Conservation (phyloP, 2,888 invertebrate species). For the Apamea epomidion region DNA sequence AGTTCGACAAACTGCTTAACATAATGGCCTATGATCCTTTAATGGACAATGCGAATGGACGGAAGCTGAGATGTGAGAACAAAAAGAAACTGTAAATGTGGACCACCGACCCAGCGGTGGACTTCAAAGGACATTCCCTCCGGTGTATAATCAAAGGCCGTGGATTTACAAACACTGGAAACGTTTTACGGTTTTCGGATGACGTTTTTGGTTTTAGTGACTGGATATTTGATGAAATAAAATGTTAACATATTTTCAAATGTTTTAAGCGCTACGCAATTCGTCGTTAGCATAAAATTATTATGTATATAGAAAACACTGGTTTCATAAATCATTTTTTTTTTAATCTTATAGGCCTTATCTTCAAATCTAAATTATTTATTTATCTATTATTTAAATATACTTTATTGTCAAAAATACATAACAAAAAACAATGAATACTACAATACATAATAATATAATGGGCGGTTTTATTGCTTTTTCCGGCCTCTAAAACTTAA, state of each 20-base stretch:
- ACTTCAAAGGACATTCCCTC: slow-evolving; percentile 83
- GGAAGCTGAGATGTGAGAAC: slow-evolving; percentile 84
- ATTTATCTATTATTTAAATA: too few relatives aligned
- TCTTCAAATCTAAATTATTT: neutral
- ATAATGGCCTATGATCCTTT: slow-evolving; percentile 79
- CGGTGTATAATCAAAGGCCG: slow-evolving; percentile 75
- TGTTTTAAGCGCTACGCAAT: neutral
- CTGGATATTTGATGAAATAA: slow-evolving; percentile 10
- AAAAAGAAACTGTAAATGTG: slow-evolving; percentile 80
- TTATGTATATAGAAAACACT: neutral
- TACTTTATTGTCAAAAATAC: too few relatives aligned
- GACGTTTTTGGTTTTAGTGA: slow-evolving; percentile 32
- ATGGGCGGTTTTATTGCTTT: too few relatives aligned
- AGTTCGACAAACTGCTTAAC: slow-evolving; percentile 75
- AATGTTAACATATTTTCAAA: slow-evolving; percentile 11
- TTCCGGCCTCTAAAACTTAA: too few relatives aligned
- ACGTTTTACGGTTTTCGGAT: slow-evolving; percentile 56
- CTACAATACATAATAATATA: too few relatives aligned
- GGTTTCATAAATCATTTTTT: neutral
- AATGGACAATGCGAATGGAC: slow-evolving; percentile 82
- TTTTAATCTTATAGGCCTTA: neutral
- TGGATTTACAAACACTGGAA: slow-evolving; percentile 70
- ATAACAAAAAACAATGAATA: too few relatives aligned
- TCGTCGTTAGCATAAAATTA: neutral
- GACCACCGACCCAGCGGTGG: slow-evolving; percentile 86